Percentiles rank a stretch among this genome's conserved stretches.
These are phyloP conservation scores for Encarsia formosa DNA, from an alignment of 2,888 invertebrate species.

Conservation along the genomic window DNA sequence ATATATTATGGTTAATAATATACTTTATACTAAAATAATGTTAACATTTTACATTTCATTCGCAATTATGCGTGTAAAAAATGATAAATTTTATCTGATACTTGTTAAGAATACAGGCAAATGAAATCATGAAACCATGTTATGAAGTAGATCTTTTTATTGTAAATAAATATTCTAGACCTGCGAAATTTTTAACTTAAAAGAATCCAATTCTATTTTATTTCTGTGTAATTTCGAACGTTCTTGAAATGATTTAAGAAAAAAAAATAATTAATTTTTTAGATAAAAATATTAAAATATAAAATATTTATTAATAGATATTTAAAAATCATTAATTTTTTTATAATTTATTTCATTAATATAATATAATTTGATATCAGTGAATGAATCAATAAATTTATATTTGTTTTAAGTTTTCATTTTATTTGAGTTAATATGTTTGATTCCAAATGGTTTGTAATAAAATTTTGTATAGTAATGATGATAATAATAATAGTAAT, in stretches of 20 bases:
- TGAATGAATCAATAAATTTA: slow-evolving; percentile 21
- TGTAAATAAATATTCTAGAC: slow-evolving; percentile 15
- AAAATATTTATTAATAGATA: slow-evolving; percentile 11
- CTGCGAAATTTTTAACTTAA: slow-evolving; percentile 16
- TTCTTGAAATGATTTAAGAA: slow-evolving; percentile 3
- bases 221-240: slow-evolving; percentile 20
- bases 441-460: slow-evolving; percentile 20
- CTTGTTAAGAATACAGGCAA: slow-evolving; percentile 26
- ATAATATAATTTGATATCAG: slow-evolving; percentile 22
- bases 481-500: too few species aligned
- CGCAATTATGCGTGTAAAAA: too few species aligned
- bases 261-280: slow-evolving; percentile 16
- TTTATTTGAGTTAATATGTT: slow-evolving; percentile 26
- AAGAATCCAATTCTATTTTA: slow-evolving; percentile 16
- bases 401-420: slow-evolving; percentile 28
- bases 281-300: slow-evolving; percentile 23
- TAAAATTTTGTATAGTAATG: slow-evolving; percentile 21
- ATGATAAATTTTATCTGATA: slow-evolving; percentile 11
- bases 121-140: slow-evolving; percentile 20
- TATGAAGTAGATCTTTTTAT: slow-evolving; percentile 19
- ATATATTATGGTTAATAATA: too few species aligned
- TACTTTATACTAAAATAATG: background rate
- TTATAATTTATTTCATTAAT: slow-evolving; percentile 18
- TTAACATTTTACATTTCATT: too few species aligned
- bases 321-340: slow-evolving; percentile 7